Base-by-base conservation (phyloP, 1,140 invertebrate species). In the Drosophila mojavensis region DNA sequence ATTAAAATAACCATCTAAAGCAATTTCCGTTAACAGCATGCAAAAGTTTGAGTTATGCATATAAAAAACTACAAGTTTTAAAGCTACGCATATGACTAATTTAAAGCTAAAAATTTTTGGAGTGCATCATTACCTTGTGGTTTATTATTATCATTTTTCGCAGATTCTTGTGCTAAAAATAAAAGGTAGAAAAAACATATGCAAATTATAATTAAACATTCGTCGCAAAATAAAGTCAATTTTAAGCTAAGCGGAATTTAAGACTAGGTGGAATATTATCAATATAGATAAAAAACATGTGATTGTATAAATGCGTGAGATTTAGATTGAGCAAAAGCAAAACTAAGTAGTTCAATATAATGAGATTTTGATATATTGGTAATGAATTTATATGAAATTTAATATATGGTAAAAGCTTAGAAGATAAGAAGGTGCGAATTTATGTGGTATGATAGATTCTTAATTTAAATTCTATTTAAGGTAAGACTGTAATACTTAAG, bases 101-200 rank as follows among this genome's bases (percentile, higher is more conserved):
- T 15, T 55, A 47, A 13, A 26, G 33, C 51, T 69, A 55, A 1
- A 11, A 17, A 41, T 10, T 61, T 51, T 51, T 6, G 10, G 33
- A 9, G 45, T 58, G 79, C 71, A 13, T 47, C 36, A 59, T 80
- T 91, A 91, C 86, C 90, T 91, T 91, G 88, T 91, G 86, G 69
- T 90, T 91, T 91, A 79, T 91, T 91, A 82, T 89, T 91, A 86
- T 91, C 90, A 79, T 89, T 90, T 89, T 89, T 91, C 85, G 90
- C 90, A 89, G 90, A 85, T 85, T 91, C 90, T 86, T 89, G 90
- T 74, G 81, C 90, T 91, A 86, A 81, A 91, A 91, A 86, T 74
- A 80, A 91, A 91, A 77, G 63, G 72, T 78, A 74, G 77, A 90
- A 85, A 67, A 70, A 74, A 61, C 28, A 63, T 54, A 36, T 28